phyloP scores from a whole-genome alignment of 2,113 vertebrate species.

The Puntigrus tetrazona region DNA sequence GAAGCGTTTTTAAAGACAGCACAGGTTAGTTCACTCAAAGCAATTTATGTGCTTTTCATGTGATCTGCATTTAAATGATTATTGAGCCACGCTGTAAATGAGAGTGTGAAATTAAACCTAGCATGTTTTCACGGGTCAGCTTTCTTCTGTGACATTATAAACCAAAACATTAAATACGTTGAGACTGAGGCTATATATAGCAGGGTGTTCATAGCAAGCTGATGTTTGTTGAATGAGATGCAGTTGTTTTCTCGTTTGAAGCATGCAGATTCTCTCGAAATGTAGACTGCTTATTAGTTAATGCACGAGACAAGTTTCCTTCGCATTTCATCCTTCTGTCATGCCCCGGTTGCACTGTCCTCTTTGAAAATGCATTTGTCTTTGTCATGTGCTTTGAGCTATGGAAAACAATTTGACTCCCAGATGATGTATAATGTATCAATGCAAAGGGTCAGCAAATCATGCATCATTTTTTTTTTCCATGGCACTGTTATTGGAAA shows the following conservation, averaged over 20 bases:
- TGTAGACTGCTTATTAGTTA: neutral
- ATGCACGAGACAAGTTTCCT: neutral
- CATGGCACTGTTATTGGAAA: neutral
- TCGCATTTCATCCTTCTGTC: neutral
- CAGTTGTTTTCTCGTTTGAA: slow-evolving; percentile 1
- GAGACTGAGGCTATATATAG: neutral
- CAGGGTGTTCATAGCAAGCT: neutral
- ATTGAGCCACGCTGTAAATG: neutral
- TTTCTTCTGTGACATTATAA: neutral
- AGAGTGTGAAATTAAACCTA: slow-evolving; percentile 37
- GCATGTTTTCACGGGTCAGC: slow-evolving; percentile 4
- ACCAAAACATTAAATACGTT: neutral
- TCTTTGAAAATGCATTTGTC: neutral
- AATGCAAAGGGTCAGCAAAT: slow-evolving; percentile 9
- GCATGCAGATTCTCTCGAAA: neutral
- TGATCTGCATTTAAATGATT: slow-evolving; percentile 16
- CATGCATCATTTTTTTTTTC: neutral
- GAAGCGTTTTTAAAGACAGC: slow-evolving; percentile 5
- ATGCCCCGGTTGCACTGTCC: neutral
- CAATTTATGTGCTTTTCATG: slow-evolving; percentile 11
- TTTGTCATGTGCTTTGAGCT: slow-evolving; percentile 12
- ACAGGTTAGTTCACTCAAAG: slow-evolving; percentile 35
- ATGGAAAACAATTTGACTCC: neutral
- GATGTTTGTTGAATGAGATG: neutral
- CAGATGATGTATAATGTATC: slow-evolving; percentile 33